phyloP scores from a whole-genome alignment of 1,140 invertebrate genomes.

The Dendroctonus ponderosae region DNA sequence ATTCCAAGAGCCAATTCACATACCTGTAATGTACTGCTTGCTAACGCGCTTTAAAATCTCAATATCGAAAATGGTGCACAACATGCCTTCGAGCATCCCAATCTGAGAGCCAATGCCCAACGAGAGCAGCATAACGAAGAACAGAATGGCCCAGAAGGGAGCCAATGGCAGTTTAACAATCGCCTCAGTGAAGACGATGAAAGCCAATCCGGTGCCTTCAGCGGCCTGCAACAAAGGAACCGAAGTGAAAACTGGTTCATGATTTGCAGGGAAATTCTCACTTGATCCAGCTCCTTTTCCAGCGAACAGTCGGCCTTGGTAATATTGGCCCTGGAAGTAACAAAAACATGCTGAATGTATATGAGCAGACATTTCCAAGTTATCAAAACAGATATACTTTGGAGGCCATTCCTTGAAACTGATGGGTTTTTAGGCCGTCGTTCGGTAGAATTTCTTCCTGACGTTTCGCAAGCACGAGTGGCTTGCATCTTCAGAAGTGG shows the following conservation, averaged over 20 bases:
- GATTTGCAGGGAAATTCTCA: conserved; percentile 48
- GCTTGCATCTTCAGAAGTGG: too few relatives aligned
- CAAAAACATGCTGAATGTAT: neutral
- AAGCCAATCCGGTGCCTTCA: conserved; percentile 90
- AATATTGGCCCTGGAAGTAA: conserved; percentile 8
- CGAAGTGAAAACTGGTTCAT: neutral
- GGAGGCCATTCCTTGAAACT: too few relatives aligned
- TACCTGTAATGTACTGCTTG: conserved; percentile 84
- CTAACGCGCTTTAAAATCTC: conserved; percentile 83
- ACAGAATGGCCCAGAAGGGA: conserved; percentile 90
- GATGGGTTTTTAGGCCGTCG: too few relatives aligned
- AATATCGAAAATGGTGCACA: conserved; percentile 90
- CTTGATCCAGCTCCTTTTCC: conserved; percentile 69
- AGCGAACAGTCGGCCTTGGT: conserved; percentile 60
- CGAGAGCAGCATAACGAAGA: conserved; percentile 89
- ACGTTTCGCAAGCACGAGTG: too few relatives aligned
- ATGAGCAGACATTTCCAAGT: neutral
- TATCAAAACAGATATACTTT: too few relatives aligned
- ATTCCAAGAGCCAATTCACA: too few relatives aligned
- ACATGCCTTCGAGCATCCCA: conserved; percentile 88
- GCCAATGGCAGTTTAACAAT: conserved; percentile 86
- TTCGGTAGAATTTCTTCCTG: too few relatives aligned
- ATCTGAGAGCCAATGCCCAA: conserved; percentile 89
- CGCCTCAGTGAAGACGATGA: conserved; percentile 89
- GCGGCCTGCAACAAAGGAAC: conserved; percentile 63